Evolutionary conservation across 2,888 invertebrate species (phyloP).

Genomic region (Heteromyza rotundicornis): DNA sequence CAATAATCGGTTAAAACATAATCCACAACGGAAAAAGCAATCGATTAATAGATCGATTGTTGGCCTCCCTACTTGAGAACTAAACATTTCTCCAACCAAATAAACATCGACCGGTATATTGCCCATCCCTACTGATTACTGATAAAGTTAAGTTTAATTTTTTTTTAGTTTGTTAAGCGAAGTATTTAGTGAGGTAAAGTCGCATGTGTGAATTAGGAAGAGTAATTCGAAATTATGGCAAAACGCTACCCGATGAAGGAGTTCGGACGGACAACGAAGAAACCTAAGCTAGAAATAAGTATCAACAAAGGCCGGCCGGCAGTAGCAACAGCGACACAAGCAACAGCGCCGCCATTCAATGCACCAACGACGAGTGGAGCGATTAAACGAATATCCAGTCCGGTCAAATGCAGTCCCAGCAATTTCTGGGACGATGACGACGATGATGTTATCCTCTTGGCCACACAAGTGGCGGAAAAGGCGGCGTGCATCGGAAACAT

Average conservation of each 20-base stretch:
- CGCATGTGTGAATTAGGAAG: too few relatives aligned
- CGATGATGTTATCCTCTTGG: constrained; percentile 56
- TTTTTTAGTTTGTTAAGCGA: too few relatives aligned
- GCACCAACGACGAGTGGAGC: background rate
- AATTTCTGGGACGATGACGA: constrained; percentile 58
- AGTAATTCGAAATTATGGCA: too few relatives aligned
- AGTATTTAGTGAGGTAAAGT: too few relatives aligned
- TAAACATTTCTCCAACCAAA: too few relatives aligned
- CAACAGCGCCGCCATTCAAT: background rate
- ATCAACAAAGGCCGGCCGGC: constrained; percentile 35
- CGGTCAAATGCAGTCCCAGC: constrained; percentile 23
- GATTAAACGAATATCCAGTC: constrained; percentile 4
- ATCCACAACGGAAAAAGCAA: too few relatives aligned
- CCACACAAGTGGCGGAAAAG: constrained; percentile 56
- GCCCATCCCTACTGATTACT: too few relatives aligned
- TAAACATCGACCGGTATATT: too few relatives aligned
- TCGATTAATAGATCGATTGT: too few relatives aligned
- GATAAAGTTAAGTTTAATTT: too few relatives aligned
- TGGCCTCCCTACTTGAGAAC: too few relatives aligned
- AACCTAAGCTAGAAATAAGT: constrained; percentile 52
- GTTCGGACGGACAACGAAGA: constrained; percentile 49
- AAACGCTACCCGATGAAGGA: constrained; percentile 48
- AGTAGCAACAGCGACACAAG: background rate
- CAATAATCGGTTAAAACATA: too few relatives aligned
- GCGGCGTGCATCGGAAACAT: constrained; percentile 21